Conservation (phyloP, 37 sponge, comb jelly and placozoan species). For the Bolinopsis microptera region DNA sequence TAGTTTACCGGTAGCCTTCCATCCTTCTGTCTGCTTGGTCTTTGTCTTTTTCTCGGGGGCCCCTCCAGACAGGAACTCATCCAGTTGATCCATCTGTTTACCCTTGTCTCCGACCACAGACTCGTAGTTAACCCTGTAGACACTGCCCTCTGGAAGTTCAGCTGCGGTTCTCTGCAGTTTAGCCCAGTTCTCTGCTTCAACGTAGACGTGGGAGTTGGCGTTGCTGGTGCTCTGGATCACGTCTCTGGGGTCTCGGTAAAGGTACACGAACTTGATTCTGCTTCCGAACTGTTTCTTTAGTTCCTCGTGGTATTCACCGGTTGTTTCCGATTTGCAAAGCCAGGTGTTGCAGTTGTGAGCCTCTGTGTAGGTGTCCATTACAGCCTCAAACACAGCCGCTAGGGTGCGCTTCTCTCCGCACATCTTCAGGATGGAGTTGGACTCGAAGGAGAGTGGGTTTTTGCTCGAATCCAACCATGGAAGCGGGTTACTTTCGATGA, state of each 20-base stretch:
- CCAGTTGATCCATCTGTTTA: neutral
- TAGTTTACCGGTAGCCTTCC: neutral
- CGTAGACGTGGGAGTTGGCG: neutral
- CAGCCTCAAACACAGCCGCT: neutral
- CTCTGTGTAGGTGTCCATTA: neutral
- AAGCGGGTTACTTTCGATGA: constrained; percentile 24
- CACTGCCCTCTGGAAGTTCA: neutral
- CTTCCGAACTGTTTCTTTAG: neutral
- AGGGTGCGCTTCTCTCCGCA: neutral
- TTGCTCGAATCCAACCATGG: neutral
- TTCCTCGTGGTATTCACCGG: neutral
- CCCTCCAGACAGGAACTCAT: neutral
- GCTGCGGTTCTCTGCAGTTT: neutral
- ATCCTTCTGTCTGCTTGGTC: neutral
- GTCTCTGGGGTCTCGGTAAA: constrained; percentile 14
- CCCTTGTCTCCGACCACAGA: neutral
- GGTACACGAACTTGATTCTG: neutral
- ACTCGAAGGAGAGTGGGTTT: neutral
- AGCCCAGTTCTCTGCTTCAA: constrained; percentile 15
- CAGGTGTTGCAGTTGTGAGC: constrained; percentile 10
- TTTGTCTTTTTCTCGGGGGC: neutral
- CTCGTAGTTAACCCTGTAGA: neutral
- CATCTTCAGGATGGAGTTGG: neutral
- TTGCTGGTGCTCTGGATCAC: neutral
- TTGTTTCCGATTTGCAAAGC: neutral